phyloP scores from a whole-genome alignment of 2,797 vertebrate genomes.

The Danio albolineatus region DNA sequence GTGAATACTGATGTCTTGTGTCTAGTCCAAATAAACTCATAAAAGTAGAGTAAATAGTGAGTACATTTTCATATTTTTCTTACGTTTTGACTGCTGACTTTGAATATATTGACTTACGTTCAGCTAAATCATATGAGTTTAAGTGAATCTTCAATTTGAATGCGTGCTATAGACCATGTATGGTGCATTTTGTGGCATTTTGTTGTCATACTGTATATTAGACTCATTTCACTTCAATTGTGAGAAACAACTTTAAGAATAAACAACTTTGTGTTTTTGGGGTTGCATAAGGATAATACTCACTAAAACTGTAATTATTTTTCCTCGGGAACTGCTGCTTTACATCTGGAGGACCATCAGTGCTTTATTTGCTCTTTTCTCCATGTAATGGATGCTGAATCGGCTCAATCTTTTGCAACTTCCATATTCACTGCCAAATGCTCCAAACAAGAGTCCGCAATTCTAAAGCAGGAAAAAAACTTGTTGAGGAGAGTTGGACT shows the following conservation, averaged over 20 bases:
- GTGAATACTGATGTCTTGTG: no score
- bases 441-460: conserved; percentile 60
- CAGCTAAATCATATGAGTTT: no score
- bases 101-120: no score
- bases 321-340: neutral
- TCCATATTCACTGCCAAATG: conserved; percentile 53
- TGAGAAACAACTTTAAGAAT: neutral
- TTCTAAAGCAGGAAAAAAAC: conserved; percentile 58
- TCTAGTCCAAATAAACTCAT: no score
- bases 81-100: no score
- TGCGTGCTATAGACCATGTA: neutral
- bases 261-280: neutral
- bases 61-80: no score
- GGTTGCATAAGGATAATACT: neutral
- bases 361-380: neutral
- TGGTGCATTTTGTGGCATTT: neutral
- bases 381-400: conserved; percentile 50
- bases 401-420: conserved; percentile 30
- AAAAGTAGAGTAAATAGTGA: no score
- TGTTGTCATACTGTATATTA: neutral
- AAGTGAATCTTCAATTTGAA: no score
- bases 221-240: neutral
- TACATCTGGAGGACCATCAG: neutral
- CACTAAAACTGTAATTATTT: neutral
- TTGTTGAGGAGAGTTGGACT: conserved; percentile 26